Base-by-base conservation (phyloP, 2,888 invertebrate species). In the Polyommatus iphigenia region DNA sequence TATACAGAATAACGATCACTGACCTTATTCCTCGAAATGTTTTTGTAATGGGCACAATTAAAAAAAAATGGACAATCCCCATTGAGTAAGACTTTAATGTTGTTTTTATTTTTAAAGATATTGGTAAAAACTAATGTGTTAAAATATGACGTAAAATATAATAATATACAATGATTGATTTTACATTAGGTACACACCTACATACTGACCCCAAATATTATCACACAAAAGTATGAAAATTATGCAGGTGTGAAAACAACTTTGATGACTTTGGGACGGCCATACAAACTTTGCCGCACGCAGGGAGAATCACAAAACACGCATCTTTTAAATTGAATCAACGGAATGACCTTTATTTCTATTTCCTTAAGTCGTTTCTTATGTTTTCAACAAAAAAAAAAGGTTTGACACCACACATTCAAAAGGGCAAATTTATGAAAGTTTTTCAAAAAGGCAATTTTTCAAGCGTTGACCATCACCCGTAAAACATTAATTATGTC, bases 401-500 rank as follows among this genome's bases (percentile, higher is more conserved):
- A 50, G 15, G 3, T n/a, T 20, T 8, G 1, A 24, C 24, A 59
- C n/a, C 20, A 59, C 7, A 8, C 59, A 24, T 24, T 3, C 10
- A 13, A 24, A 62, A 62, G 0, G 32, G 32, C 32, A 32, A 32
- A 32, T 36, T 29, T 10, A 29, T 1, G 1, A 15, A 24, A 15
- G 4, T 67, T 29, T 1, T 29, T 0, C 15, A 18, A 15, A 67
- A 15, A 24, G 15, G 29, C 29, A 67, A 67, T 67, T 29, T 62
- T 67, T 67, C 67, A 24, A 29, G 24, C 24, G 62, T 62, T 29
- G 62, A 62, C 62, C 62, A 67, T 67, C 67, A 67, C 67, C 67
- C 67, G 24, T 67, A 4, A 29, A 24, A 67, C 67, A 67, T 67
- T 67, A n/a, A n/a, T n/a, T n/a, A n/a, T 29, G 67, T 67, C 67